These are phyloP conservation scores for Danio kyathit DNA, from an alignment of 2,797 vertebrate genomes.

Conservation along the genomic window DNA sequence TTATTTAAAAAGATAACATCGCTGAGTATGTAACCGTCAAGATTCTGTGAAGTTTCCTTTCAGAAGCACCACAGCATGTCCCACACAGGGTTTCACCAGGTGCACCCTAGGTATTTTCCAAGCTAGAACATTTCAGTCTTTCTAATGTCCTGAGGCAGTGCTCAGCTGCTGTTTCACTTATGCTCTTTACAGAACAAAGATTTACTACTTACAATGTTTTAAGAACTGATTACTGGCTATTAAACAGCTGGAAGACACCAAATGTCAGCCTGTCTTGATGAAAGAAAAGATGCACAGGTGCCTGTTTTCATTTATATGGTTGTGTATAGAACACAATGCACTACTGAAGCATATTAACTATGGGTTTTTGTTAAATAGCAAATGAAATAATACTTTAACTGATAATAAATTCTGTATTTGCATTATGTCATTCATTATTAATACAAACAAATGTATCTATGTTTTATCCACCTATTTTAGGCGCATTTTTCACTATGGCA, in stretches of 20 bases:
- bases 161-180: slow-evolving; percentile 7
- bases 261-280: background rate
- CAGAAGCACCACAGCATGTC: slow-evolving; percentile 45
- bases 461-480: too few relatives aligned
- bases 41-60: slow-evolving; percentile 29
- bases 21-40: background rate
- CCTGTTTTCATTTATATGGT: too few relatives aligned
- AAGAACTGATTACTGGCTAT: slow-evolving; percentile 8
- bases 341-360: too few relatives aligned
- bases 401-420: too few relatives aligned
- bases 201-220: background rate
- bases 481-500: too few relatives aligned
- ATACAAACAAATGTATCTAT: too few relatives aligned
- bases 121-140: slow-evolving; percentile 21
- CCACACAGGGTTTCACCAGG: slow-evolving; percentile 36
- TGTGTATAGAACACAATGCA: too few relatives aligned
- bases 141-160: background rate
- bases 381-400: too few relatives aligned
- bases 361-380: too few relatives aligned
- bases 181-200: background rate
- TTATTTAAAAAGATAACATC: slow-evolving; percentile 46
- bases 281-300: background rate
- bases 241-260: slow-evolving; percentile 18
- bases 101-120: slow-evolving; percentile 55
- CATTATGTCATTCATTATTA: too few relatives aligned